Conservation (phyloP, 2,888 invertebrate species). For the Meta bourneti region DNA sequence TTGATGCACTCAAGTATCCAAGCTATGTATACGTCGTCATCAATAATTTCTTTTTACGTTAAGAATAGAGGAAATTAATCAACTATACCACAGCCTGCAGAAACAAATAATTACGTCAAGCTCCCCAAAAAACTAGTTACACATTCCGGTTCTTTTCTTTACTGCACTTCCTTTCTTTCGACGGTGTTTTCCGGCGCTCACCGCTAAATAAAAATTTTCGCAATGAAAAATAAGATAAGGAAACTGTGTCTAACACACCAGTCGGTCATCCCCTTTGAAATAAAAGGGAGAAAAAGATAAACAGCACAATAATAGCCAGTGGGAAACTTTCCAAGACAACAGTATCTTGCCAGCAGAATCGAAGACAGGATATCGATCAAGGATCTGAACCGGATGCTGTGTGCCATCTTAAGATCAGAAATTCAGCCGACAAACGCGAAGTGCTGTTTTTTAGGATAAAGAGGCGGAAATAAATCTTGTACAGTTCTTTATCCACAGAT, state of each 20-base stretch:
- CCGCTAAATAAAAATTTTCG: background rate
- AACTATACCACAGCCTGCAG: background rate
- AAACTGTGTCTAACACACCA: background rate
- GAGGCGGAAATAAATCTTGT: slow-evolving; percentile 16
- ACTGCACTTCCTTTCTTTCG: background rate
- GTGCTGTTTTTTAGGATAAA: background rate
- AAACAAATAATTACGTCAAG: background rate
- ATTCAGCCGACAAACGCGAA: slow-evolving; percentile 6
- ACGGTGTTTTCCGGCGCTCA: background rate
- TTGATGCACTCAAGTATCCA: too few relatives aligned
- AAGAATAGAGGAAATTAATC: background rate
- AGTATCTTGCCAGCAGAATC: background rate
- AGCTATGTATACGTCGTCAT: too few relatives aligned
- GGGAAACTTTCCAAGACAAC: slow-evolving; percentile 6
- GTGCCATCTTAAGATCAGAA: slow-evolving; percentile 21
- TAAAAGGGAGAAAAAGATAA: background rate
- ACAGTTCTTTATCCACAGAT: background rate
- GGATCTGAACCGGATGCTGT: slow-evolving; percentile 11
- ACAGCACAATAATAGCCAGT: background rate
- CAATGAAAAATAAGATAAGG: background rate
- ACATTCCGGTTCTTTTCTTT: background rate
- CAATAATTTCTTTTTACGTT: too few relatives aligned
- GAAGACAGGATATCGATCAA: background rate
- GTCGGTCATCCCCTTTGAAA: background rate
- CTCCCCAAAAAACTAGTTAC: background rate